These are phyloP conservation scores for Ophioninae sp. DNA, from an alignment of 2,888 invertebrate genomes.

Conservation along the genomic window DNA sequence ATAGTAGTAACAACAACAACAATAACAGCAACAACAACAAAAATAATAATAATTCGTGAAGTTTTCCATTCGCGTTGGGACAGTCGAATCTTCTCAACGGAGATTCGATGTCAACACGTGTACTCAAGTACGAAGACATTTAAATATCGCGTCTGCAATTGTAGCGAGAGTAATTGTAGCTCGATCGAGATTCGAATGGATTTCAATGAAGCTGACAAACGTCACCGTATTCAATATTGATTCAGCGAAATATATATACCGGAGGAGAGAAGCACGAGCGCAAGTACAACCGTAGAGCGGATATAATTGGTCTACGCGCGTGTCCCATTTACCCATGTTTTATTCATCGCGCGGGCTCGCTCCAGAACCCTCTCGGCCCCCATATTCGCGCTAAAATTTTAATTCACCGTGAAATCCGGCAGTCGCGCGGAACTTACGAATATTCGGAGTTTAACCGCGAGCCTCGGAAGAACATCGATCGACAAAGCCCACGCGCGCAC, in stretches of 20 bases:
- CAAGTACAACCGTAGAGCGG: conserved; percentile 35
- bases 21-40: too few species aligned
- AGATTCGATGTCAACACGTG: background rate
- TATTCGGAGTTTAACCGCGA: conserved; percentile 33
- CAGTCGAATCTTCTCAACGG: background rate
- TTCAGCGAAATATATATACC: conserved; percentile 37
- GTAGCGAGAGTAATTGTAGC: conserved; percentile 29
- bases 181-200: conserved; percentile 31
- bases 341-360: conserved; percentile 70
- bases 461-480: conserved; percentile 19
- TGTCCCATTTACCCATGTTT: conserved; percentile 70
- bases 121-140: background rate
- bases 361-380: conserved; percentile 2
- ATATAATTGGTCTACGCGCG: conserved; percentile 48
- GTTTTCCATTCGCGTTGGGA: background rate
- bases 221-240: conserved; percentile 49
- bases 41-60: background rate
- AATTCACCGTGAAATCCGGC: conserved; percentile 74
- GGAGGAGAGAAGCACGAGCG: conserved; percentile 12
- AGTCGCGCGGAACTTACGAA: conserved; percentile 66
- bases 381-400: conserved; percentile 70
- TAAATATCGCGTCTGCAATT: conserved; percentile 20
- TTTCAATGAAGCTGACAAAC: conserved; percentile 42
- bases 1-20: too few species aligned
- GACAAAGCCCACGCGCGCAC: conserved; percentile 4